A percentile compares a stretch with the other conserved stretches of the same genome.
Conservation (phyloP, 1,140 invertebrate genomes). For the Littorina saxatilis region DNA sequence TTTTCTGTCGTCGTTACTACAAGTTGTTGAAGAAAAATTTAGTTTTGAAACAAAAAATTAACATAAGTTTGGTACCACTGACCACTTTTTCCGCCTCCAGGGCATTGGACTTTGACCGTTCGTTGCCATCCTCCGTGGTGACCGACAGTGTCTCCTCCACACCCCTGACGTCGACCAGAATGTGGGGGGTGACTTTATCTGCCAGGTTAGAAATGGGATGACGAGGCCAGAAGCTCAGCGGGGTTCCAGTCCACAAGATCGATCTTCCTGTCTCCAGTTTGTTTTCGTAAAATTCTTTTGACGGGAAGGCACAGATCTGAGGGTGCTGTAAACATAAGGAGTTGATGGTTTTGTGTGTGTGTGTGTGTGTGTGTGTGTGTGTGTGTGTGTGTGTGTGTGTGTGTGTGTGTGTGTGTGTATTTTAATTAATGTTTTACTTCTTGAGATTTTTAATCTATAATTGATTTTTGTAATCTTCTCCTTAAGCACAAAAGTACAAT, state of each 20-base stretch:
- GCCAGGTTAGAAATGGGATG: slow-evolving; percentile 32
- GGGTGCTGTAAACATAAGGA: slow-evolving; percentile 54
- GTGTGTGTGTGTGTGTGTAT: too few relatives aligned
- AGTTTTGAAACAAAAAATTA: too few relatives aligned
- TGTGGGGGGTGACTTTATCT: neutral
- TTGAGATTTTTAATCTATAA: too few relatives aligned
- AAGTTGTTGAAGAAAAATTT: too few relatives aligned
- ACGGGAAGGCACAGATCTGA: slow-evolving; percentile 64
- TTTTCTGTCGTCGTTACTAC: too few relatives aligned
- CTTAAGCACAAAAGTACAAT: too few relatives aligned
- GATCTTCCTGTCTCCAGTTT: slow-evolving; percentile 45
- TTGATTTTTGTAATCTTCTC: too few relatives aligned
- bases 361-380: too few relatives aligned
- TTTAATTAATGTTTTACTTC: too few relatives aligned
- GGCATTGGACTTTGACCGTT: slow-evolving; percentile 65
- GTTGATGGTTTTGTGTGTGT: too few relatives aligned
- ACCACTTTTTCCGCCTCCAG: slow-evolving; percentile 64
- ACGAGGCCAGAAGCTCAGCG: slow-evolving; percentile 48
- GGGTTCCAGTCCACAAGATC: neutral
- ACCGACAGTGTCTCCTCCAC: slow-evolving; percentile 60
- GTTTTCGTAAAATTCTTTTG: slow-evolving; percentile 58
- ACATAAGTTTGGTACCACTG: too few relatives aligned
- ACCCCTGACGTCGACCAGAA: slow-evolving; percentile 53
- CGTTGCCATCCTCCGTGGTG: slow-evolving; percentile 66
- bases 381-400: too few relatives aligned